Percentiles rank a stretch among this genome's conserved stretches.
phyloP scores from a whole-genome alignment of 1,140 invertebrate genomes.

The Drosophila lini region DNA sequence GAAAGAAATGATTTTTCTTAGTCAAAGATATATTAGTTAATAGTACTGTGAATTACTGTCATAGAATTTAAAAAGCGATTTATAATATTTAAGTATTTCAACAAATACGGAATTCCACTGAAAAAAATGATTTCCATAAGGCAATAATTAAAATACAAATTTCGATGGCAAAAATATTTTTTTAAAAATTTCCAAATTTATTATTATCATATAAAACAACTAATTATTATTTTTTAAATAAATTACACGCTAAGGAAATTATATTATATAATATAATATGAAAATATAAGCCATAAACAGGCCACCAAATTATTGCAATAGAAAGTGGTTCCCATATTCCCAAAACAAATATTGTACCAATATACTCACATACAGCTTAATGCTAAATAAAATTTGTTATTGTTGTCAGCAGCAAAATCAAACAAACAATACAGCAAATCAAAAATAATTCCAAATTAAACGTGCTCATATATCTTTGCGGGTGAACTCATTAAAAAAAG shows the following conservation, averaged over 20 bases:
- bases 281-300: not conserved
- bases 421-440: slow-evolving; percentile 30
- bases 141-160: not conserved
- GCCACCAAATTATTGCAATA: not conserved
- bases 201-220: too few relatives aligned
- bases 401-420: slow-evolving; percentile 6
- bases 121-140: not conserved
- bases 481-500: slow-evolving; percentile 55
- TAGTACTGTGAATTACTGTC: too few relatives aligned
- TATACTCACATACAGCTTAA: not conserved
- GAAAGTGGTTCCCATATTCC: slow-evolving; percentile 19
- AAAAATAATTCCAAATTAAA: slow-evolving; percentile 41
- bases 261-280: not conserved
- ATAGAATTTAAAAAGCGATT: too few relatives aligned
- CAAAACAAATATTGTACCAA: slow-evolving; percentile 3
- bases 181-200: too few relatives aligned
- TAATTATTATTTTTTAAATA: not conserved
- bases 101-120: not conserved
- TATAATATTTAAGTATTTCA: too few relatives aligned
- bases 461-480: slow-evolving; percentile 10
- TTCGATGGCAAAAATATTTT: not conserved
- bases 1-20: not conserved
- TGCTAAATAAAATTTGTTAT: not conserved
- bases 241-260: too few relatives aligned
- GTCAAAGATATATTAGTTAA: not conserved